These are phyloP conservation scores for Lithobates pipiens DNA, from an alignment of 2,797 vertebrate species.

Conservation along the genomic window DNA sequence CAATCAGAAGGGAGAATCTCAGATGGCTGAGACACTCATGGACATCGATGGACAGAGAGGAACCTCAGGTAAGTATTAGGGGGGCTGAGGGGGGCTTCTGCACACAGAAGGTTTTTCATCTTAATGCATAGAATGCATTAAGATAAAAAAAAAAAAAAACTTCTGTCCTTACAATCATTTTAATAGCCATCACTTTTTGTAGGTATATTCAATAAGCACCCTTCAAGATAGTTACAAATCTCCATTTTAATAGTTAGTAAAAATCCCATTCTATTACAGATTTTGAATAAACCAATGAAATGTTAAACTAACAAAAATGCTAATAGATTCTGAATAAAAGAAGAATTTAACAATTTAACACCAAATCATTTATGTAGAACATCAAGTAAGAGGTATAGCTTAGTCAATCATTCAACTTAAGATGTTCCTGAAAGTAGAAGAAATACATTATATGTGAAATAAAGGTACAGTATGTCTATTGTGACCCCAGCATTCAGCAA, in stretches of 20 bases:
- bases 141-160: too few relatives aligned
- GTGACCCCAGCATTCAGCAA: constrained; percentile 9
- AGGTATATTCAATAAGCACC: not conserved
- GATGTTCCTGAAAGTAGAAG: constrained; percentile 21
- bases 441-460: constrained; percentile 24
- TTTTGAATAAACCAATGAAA: constrained; percentile 29
- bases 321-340: constrained; percentile 14
- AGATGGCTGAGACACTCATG: too few relatives aligned
- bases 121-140: too few relatives aligned
- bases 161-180: too few relatives aligned
- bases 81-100: too few relatives aligned
- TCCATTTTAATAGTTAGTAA: not conserved
- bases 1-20: too few relatives aligned
- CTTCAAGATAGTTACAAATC: not conserved
- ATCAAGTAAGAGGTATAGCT: constrained; percentile 1
- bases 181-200: not conserved
- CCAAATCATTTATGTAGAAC: constrained; percentile 18
- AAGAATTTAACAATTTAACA: constrained; percentile 36
- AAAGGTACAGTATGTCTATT: constrained; percentile 21
- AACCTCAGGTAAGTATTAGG: too few relatives aligned
- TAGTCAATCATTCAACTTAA: constrained; percentile 43
- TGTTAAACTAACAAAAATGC: constrained; percentile 22
- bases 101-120: too few relatives aligned
- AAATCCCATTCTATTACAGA: not conserved
- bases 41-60: too few relatives aligned